A percentile compares a stretch with the other conserved stretches of the same genome.
These are phyloP conservation scores for Habropoda laboriosa DNA, from an alignment of 1,140 invertebrate species.

Conservation along the genomic window DNA sequence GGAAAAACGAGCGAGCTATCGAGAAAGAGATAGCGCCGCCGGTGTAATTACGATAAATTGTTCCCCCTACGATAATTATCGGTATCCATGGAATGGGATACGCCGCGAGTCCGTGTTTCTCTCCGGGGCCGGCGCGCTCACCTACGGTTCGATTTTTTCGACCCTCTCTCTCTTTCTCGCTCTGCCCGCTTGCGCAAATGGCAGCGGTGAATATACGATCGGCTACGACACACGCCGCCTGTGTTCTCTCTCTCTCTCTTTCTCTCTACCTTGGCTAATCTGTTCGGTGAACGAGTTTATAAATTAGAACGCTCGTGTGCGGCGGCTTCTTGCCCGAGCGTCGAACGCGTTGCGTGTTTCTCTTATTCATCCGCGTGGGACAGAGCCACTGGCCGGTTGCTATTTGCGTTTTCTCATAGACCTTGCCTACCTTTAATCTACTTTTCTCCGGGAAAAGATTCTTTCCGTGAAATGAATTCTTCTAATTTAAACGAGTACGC, in stretches of 20 bases:
- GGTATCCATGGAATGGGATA: slow-evolving; percentile 32
- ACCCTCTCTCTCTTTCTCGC: not conserved
- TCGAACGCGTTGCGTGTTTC: not conserved
- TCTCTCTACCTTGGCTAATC: slow-evolving; percentile 31
- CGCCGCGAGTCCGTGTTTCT: slow-evolving; percentile 34
- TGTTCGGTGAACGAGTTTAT: slow-evolving; percentile 40
- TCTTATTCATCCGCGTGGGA: not conserved
- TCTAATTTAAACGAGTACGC: not conserved
- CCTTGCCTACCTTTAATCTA: not conserved
- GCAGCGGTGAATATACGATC: slow-evolving; percentile 43
- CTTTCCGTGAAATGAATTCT: not conserved
- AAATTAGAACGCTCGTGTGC: slow-evolving; percentile 41
- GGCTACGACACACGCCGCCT: slow-evolving; percentile 6
- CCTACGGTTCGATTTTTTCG: slow-evolving; percentile 45
- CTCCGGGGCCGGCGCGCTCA: not conserved
- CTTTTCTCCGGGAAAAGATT: not conserved
- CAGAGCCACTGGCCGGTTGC: not conserved
- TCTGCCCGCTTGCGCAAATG: slow-evolving; percentile 40
- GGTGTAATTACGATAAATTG: slow-evolving; percentile 53
- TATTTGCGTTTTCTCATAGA: not conserved
- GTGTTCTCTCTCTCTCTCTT: not conserved
- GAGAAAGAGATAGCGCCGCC: slow-evolving; percentile 27
- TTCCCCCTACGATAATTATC: slow-evolving; percentile 51
- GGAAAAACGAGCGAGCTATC: slow-evolving; percentile 19
- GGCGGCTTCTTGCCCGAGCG: slow-evolving; percentile 12